A percentile compares a stretch with the other conserved stretches of the same genome.
phyloP scores from a whole-genome alignment of 2,113 vertebrate species.

The Azemiops feae region DNA sequence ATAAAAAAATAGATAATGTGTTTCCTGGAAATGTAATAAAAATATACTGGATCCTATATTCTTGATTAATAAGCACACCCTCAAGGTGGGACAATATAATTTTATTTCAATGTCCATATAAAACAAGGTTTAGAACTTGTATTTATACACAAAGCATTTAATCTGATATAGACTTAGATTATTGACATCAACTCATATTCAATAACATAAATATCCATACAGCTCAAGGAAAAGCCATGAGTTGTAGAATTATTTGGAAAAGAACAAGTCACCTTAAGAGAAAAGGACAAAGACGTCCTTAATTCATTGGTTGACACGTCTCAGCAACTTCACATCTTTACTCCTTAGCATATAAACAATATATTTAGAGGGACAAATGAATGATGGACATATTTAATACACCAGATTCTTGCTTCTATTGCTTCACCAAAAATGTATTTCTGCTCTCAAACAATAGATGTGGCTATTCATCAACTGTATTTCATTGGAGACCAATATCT shows the following conservation, averaged over 20 bases:
- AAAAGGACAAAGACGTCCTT: neutral
- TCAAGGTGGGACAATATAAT: neutral
- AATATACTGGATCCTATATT: neutral
- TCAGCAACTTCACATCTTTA: slow-evolving; percentile 32
- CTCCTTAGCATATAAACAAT: slow-evolving; percentile 31
- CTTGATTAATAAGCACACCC: slow-evolving; percentile 4
- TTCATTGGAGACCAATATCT: neutral
- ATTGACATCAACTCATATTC: fast-evolving
- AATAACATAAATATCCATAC: neutral
- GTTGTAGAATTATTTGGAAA: neutral
- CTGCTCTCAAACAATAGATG: slow-evolving; percentile 3
- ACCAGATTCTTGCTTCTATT: neutral
- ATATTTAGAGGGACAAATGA: slow-evolving; percentile 34
- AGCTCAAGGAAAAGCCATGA: neutral
- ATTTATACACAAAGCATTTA: neutral
- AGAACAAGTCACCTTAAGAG: slow-evolving; percentile 28
- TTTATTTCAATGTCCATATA: slow-evolving; percentile 7
- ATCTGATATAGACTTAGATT: neutral
- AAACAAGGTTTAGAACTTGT: neutral
- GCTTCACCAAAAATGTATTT: slow-evolving; percentile 29
- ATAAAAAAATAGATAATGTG: neutral
- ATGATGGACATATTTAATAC: slow-evolving; percentile 42
- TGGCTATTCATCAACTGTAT: slow-evolving; percentile 26
- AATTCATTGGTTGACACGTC: slow-evolving; percentile 30
- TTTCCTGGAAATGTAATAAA: neutral